These are phyloP conservation scores for Lineus longissimus DNA, from an alignment of 1,140 invertebrate species.

Conservation along the genomic window DNA sequence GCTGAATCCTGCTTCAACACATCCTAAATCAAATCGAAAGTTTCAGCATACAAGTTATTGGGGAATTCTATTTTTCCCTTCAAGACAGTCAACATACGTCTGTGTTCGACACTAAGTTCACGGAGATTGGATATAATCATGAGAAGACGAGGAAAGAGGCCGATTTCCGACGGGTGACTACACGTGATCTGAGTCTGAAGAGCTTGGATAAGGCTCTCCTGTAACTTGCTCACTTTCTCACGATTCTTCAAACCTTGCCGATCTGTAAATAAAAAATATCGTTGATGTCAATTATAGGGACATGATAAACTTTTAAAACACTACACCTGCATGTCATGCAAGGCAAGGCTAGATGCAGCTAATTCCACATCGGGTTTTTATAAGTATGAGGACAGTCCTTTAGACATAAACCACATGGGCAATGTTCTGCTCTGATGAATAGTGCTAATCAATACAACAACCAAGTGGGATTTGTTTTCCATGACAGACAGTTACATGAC, in stretches of 20 bases:
- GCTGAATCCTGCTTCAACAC: no score
- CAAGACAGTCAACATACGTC: conserved; percentile 42
- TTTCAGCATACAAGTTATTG: conserved; percentile 48
- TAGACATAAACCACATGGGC: no score
- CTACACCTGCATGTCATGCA: not conserved
- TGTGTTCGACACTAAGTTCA: conserved; percentile 49
- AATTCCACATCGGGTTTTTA: not conserved
- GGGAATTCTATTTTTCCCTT: conserved; percentile 47
- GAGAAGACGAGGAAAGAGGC: conserved; percentile 48
- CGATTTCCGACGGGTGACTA: conserved; percentile 39
- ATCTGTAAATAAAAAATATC: conserved; percentile 39
- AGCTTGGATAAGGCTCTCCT: conserved; percentile 47
- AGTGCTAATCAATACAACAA: no score
- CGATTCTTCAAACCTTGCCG: conserved; percentile 45
- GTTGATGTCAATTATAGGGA: no score
- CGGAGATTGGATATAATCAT: conserved; percentile 51
- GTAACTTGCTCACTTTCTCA: conserved; percentile 46
- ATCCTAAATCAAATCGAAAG: conserved; percentile 32
- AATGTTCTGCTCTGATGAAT: no score
- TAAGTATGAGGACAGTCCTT: no score
- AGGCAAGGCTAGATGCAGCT: not conserved
- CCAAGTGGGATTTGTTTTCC: no score
- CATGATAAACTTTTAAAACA: not conserved
- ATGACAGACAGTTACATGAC: no score
- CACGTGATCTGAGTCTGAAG: conserved; percentile 39